These are phyloP conservation scores for Catharus bicknelli DNA, from an alignment of 2,113 vertebrate species.

Conservation along the genomic window DNA sequence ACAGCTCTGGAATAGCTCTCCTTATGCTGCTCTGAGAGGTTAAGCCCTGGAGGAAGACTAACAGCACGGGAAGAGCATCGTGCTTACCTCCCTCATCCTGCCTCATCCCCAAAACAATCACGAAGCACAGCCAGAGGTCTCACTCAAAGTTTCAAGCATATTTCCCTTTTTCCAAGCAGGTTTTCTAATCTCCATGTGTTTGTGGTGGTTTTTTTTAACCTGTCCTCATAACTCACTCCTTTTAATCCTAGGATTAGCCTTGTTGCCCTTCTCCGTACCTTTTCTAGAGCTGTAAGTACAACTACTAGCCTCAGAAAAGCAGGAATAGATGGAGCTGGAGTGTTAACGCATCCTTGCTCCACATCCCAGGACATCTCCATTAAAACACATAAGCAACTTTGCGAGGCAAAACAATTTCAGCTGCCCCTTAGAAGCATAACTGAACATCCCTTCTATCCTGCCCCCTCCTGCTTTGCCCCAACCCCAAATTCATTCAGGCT, in stretches of 20 bases:
- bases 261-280: background rate
- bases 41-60: background rate
- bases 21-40: background rate
- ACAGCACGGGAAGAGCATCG: background rate
- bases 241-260: slow-evolving; percentile 61
- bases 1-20: background rate
- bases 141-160: background rate
- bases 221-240: slow-evolving; percentile 54
- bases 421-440: background rate
- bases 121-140: background rate
- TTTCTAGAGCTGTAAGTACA: slow-evolving; percentile 20
- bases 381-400: background rate
- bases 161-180: background rate
- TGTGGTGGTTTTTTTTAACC: background rate
- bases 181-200: background rate
- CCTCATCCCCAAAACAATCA: background rate
- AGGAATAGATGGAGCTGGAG: background rate
- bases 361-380: background rate
- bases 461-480: background rate
- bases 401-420: background rate
- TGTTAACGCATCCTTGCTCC: background rate
- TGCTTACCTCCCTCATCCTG: background rate
- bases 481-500: background rate
- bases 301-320: background rate
- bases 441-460: background rate